A percentile compares a stretch with the other conserved stretches of the same genome.
phyloP scores from a whole-genome alignment of 2,888 invertebrate species.

The Thymelicus sylvestris region DNA sequence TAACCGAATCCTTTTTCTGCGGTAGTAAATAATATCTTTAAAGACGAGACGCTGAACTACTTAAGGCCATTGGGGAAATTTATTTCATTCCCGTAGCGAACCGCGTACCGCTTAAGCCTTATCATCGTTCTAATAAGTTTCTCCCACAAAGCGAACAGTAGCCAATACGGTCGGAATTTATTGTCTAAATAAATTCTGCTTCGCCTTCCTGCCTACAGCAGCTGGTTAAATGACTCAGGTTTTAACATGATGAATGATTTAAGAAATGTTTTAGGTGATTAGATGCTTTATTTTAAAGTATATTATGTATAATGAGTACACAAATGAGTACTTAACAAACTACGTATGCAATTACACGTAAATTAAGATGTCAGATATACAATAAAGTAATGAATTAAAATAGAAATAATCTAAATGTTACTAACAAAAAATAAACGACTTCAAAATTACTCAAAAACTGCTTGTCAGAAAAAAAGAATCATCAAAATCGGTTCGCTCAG shows the following conservation, averaged over 20 bases:
- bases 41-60: conserved; percentile 40
- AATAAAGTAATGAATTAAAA: too few species aligned
- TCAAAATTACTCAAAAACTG: too few species aligned
- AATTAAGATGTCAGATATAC: too few species aligned
- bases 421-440: too few species aligned
- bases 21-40: conserved; percentile 28
- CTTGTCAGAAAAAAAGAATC: too few species aligned
- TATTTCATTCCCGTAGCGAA: conserved; percentile 47
- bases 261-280: neutral
- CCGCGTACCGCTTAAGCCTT: conserved; percentile 45
- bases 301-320: too few species aligned
- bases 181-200: conserved; percentile 42
- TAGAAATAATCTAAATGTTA: too few species aligned
- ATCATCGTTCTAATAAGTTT: conserved; percentile 45
- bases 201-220: conserved; percentile 7
- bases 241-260: conserved; percentile 1
- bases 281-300: neutral
- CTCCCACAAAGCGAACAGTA: conserved; percentile 36
- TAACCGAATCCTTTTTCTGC: neutral
- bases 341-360: too few species aligned
- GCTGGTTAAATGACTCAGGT: conserved; percentile 11
- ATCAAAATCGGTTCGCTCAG: too few species aligned
- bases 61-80: conserved; percentile 49
- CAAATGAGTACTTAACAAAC: too few species aligned
- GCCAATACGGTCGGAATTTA: conserved; percentile 41